Evolutionary conservation across 2,797 vertebrate species (phyloP).

Genomic region (Glyptemys insculpta): DNA sequence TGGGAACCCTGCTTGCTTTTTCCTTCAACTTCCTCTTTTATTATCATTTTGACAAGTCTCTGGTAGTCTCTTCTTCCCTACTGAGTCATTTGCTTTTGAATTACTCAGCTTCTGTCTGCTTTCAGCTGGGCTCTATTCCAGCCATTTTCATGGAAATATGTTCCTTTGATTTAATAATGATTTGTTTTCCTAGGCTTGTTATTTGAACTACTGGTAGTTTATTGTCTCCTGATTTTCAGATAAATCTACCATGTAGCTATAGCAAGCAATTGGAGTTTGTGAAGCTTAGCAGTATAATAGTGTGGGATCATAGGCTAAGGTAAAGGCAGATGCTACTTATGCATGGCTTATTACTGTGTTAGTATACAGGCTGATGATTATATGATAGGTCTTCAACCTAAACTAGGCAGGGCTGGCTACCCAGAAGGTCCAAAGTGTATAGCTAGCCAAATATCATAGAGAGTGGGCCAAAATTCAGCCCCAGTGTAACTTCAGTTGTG

Average conservation of each 20-base stretch:
- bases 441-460: neutral
- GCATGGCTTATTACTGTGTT: neutral
- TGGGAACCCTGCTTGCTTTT: neutral
- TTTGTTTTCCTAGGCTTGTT: constrained; percentile 43
- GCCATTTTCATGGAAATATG: constrained; percentile 14
- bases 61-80: constrained; percentile 19
- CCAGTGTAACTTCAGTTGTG: neutral
- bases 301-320: neutral
- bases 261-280: constrained; percentile 34
- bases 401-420: accelerated
- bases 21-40: constrained; percentile 34
- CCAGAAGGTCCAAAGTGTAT: neutral
- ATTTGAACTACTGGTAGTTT: constrained; percentile 6
- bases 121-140: constrained; percentile 53
- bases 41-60: constrained; percentile 29
- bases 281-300: neutral
- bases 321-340: constrained; percentile 3
- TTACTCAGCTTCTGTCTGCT: constrained; percentile 53
- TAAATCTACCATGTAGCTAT: constrained; percentile 26
- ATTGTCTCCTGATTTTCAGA: constrained; percentile 37
- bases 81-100: constrained; percentile 43
- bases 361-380: neutral
- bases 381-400: neutral
- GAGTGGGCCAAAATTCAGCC: neutral
- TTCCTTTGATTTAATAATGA: constrained; percentile 44